Evolutionary conservation across 2,113 vertebrate genomes (phyloP), one percentile per base, ranked within the genome.

Genomic region (Procavia capensis): DNA sequence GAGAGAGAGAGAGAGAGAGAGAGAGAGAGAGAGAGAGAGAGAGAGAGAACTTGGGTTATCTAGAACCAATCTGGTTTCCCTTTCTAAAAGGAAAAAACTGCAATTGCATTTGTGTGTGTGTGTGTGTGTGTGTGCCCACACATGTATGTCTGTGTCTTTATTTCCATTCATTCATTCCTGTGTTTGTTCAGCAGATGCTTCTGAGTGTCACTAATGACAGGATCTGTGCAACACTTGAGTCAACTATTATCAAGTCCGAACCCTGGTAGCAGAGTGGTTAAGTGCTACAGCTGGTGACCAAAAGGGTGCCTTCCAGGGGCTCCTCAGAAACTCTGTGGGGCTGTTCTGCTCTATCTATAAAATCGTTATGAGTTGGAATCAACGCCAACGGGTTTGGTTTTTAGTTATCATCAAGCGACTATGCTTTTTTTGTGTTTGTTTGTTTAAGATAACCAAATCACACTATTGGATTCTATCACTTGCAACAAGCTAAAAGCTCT

Each of bases 381-480:
- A n/a, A n/a, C n/a, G n/a, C n/a, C n/a, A n/a, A n/a, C n/a, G n/a
- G n/a, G n/a, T n/a, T n/a, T n/a, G n/a, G n/a, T n/a, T n/a, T n/a
- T n/a, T n/a, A n/a, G n/a, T n/a, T n/a, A n/a, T n/a, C n/a, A n/a
- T n/a, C n/a, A n/a, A n/a, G n/a, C n/a, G n/a, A n/a, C n/a, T n/a
- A n/a, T n/a, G n/a, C n/a, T n/a, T n/a, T n/a, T n/a, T n/a, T n/a
- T n/a, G n/a, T n/a, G n/a, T n/a, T n/a, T n/a, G n/a, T n/a, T n/a
- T n/a, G n/a, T 82, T 41, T n/a, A 24, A 96, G 88, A 92, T 34
- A 74, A 85, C 36, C 66, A 64, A 5, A 92, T 79, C 39, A 59
- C 22, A n/a, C 29, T 76, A 25, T 24, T 64, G 64, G 76, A 50
- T 93, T 92, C 16, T 14, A 84, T 84, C 17, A 72, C 36, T 92